phyloP scores from a whole-genome alignment of 2,797 vertebrate species.

The Lepilemur septentrionalis region DNA sequence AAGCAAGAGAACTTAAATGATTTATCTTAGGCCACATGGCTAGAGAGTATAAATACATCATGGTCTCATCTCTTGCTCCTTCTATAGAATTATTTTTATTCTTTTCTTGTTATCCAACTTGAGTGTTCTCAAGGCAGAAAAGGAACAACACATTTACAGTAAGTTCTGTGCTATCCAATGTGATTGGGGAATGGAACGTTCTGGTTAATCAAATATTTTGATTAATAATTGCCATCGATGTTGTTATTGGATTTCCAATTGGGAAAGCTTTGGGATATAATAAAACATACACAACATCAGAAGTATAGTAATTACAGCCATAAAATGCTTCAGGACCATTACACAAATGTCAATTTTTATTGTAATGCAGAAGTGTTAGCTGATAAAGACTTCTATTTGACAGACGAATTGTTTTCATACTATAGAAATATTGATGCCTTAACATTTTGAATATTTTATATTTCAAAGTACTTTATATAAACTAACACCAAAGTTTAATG shows the following conservation, averaged over 20 bases:
- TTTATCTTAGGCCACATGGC: neutral
- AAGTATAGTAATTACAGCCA: constrained; percentile 27
- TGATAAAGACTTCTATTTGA: constrained; percentile 62
- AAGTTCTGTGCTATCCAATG: neutral
- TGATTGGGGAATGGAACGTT: constrained; percentile 1
- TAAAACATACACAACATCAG: constrained; percentile 38
- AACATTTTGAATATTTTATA: neutral
- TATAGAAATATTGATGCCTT: neutral
- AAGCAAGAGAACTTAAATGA: neutral
- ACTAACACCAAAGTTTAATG: neutral
- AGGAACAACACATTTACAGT: neutral
- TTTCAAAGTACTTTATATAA: constrained; percentile 42
- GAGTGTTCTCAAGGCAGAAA: constrained; percentile 2
- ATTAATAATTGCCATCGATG: constrained; percentile 45
- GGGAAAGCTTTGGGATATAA: constrained; percentile 16
- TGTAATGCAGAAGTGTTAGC: neutral
- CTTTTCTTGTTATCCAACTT: neutral
- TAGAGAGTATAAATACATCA: neutral
- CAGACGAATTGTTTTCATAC: constrained; percentile 5
- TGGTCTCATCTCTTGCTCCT: neutral
- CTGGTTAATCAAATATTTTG: constrained; percentile 44
- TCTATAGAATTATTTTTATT: neutral
- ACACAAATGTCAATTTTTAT: constrained; percentile 68
- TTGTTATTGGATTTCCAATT: constrained; percentile 55
- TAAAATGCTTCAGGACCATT: constrained; percentile 52